Conservation (phyloP, 2,888 invertebrate genomes). For the Eurytoma californica region DNA sequence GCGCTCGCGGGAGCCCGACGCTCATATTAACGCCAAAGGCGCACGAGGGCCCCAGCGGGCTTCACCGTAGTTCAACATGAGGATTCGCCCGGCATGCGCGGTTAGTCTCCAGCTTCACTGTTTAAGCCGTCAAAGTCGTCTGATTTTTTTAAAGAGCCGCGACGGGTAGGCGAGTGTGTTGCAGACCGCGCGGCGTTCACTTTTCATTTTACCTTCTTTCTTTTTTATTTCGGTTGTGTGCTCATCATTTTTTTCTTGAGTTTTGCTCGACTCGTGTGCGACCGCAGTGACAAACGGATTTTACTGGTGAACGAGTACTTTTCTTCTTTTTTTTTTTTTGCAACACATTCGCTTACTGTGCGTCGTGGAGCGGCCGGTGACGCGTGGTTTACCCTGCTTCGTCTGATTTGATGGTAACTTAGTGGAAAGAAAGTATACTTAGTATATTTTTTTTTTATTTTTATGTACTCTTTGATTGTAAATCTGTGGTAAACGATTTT, state of each 20-base stretch:
- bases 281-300: no score
- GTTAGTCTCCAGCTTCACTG: constrained; percentile 65
- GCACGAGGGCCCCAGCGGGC: constrained; percentile 69
- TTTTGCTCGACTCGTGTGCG: no score
- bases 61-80: constrained; percentile 65
- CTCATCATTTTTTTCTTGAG: background rate
- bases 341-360: constrained; percentile 41
- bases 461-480: no score
- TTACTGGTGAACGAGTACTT: no score
- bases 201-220: no score
- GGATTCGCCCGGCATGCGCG: constrained; percentile 73
- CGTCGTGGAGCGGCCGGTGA: background rate
- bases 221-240: background rate
- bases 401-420: no score
- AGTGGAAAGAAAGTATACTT: no score
- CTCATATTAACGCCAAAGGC: constrained; percentile 57
- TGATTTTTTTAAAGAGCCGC: background rate
- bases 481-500: no score
- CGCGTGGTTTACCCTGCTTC: no score
- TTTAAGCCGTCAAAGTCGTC: background rate
- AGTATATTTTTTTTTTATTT: no score
- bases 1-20: constrained; percentile 67
- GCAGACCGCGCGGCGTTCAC: background rate
- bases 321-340: background rate
- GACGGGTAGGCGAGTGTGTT: constrained; percentile 38